Percentiles rank a stretch among this genome's conserved stretches.
Evolutionary conservation across 2,888 invertebrate genomes (phyloP).

Genomic region (Folsomia candida): DNA sequence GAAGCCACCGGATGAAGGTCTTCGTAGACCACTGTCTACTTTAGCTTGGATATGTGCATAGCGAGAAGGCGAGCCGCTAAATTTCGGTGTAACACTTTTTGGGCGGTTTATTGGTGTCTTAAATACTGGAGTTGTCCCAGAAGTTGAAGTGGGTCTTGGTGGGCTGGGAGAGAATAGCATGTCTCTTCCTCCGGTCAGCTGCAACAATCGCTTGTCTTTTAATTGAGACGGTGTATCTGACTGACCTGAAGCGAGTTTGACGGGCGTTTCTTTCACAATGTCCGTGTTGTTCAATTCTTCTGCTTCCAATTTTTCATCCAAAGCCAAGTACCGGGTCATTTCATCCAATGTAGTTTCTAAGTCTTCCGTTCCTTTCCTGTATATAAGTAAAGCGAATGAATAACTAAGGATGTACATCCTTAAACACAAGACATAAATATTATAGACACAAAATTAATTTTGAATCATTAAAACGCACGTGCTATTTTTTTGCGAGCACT

Average conservation of each 20-base stretch:
- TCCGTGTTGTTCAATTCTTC: too few species aligned
- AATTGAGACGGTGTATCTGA: background rate
- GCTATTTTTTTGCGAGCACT: background rate
- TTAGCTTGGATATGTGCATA: constrained; percentile 15
- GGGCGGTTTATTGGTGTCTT: constrained; percentile 14
- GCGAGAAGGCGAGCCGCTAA: background rate
- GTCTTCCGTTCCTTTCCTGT: constrained; percentile 22
- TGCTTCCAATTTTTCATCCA: constrained; percentile 37
- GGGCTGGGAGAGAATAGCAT: constrained; percentile 24
- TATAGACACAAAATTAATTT: background rate
- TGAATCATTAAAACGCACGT: background rate
- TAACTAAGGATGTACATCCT: too few species aligned
- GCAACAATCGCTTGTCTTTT: constrained; percentile 8
- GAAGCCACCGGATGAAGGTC: background rate
- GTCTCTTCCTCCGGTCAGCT: constrained; percentile 7
- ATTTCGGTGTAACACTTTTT: too few species aligned
- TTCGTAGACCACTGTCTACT: constrained; percentile 24
- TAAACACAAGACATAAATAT: background rate
- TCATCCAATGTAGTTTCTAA: constrained; percentile 41
- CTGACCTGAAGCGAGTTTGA: background rate
- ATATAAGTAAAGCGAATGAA: background rate
- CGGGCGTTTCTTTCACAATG: background rate
- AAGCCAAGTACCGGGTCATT: constrained; percentile 32
- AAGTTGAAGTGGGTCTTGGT: constrained; percentile 4
- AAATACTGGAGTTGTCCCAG: constrained; percentile 10